Evolutionary conservation across 2,113 vertebrate genomes (phyloP).

Genomic region (Theristicus caerulescens): DNA sequence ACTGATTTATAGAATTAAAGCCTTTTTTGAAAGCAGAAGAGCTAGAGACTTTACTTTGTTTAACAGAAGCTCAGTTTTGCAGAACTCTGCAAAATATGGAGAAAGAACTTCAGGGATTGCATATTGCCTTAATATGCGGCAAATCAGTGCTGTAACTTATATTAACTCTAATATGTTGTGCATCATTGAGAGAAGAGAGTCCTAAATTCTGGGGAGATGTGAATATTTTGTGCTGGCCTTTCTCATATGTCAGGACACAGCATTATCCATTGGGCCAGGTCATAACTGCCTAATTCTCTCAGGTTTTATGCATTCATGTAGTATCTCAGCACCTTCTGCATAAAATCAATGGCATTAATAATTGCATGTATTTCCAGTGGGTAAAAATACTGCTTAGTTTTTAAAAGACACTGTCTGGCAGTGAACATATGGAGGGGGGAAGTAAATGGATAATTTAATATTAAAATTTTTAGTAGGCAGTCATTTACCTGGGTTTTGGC

Average conservation of each 20-base stretch:
- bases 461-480: not conserved
- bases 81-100: not conserved
- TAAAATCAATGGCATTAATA: not conserved
- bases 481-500: not conserved
- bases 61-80: not conserved
- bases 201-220: not conserved
- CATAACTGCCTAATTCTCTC: not conserved
- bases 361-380: not conserved
- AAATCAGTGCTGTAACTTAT: not conserved
- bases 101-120: not conserved
- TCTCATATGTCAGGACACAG: not conserved
- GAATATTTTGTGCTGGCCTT: not conserved
- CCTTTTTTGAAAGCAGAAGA: not conserved
- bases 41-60: not conserved
- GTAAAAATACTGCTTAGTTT: not conserved
- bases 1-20: conserved; percentile 1
- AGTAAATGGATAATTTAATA: not conserved
- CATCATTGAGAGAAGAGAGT: not conserved
- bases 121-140: not conserved
- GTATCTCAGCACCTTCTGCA: not conserved
- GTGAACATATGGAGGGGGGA: rapidly evolving
- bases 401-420: not conserved
- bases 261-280: not conserved
- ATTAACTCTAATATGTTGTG: not conserved
- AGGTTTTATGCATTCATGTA: not conserved